Evolutionary conservation across 2,113 vertebrate genomes (phyloP), one percentile per base, ranked within the genome.

Genomic region (Oostethus manadensis): DNA sequence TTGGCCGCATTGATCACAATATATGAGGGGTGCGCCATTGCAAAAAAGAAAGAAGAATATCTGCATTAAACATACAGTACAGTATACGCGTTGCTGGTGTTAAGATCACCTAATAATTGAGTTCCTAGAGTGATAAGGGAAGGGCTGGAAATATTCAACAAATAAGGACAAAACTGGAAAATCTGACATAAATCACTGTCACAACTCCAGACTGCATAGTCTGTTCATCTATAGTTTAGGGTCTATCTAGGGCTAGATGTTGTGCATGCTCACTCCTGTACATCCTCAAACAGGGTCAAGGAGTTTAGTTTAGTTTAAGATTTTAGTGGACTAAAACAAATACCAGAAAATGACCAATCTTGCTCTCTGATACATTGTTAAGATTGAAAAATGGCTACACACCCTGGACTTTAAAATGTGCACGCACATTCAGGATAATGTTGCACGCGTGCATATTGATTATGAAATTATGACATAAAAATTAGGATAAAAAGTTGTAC

Each of bases 1-100:
- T 65, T 74, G 55, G 26, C 58, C 63, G 38, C 49, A 47, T 17
- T 5, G 58, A 62, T 46, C 38, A 26, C 66, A 51, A 45, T 63
- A 23, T 58, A 22, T 47, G 14, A 56, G 38, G 73, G 42, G 44
- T 21, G 38, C 35, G 46, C 18, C 17, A 43, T 51, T 33, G 8
- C 29, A 56, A 42, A 56, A 21, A 38, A 43, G 20, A 56, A 22
- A 22, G 3, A 1, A 16, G 18, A 55, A 38, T n/a, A 10, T 33
- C 1, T 6, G 18, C 9, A 56, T 21, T 13, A 40, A 42, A 20
- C 16, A n/a, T n/a, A n/a, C n/a, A n/a, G n/a, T n/a, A n/a, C n/a
- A n/a, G n/a, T 16, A 55, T 40, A 18, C 42, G 35, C 11, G 8
- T 44, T 38, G 9, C 43, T 46, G 45, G 8, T 10, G 6, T 26